Evolutionary conservation across 2,797 vertebrate genomes (phyloP).

Genomic region (Linurgus olivaceus): DNA sequence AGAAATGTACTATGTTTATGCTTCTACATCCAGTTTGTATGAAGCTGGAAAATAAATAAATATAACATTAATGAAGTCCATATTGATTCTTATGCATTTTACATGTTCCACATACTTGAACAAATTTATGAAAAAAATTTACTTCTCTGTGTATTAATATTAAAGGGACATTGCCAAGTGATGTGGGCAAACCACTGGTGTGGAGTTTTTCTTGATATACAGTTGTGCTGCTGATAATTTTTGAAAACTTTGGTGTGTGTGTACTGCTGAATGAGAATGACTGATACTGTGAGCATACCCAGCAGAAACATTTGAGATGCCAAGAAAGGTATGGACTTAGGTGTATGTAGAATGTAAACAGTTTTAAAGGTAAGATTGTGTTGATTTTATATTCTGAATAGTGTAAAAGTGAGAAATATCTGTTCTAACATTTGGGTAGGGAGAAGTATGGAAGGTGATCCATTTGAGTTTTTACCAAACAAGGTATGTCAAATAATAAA

Average conservation of each 20-base stretch:
- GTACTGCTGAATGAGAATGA: neutral
- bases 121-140: constrained; percentile 55
- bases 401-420: neutral
- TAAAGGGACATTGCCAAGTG: constrained; percentile 61
- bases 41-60: constrained; percentile 99
- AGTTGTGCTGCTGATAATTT: neutral
- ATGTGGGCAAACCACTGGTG: constrained; percentile 39
- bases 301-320: neutral
- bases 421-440: neutral
- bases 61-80: constrained; percentile 79
- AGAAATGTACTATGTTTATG: constrained; percentile 99
- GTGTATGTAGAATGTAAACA: neutral
- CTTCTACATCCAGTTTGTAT: constrained; percentile 99
- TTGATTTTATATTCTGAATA: neutral
- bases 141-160: constrained; percentile 63
- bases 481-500: neutral
- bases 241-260: neutral
- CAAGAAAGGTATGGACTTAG: neutral
- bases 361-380: neutral
- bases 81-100: constrained; percentile 67
- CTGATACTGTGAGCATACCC: neutral
- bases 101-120: constrained; percentile 62
- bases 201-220: constrained; percentile 48
- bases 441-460: neutral
- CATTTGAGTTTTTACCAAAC: neutral